Base-by-base conservation (phyloP, 1,140 invertebrate species). In the Lanistes nyassanus region DNA sequence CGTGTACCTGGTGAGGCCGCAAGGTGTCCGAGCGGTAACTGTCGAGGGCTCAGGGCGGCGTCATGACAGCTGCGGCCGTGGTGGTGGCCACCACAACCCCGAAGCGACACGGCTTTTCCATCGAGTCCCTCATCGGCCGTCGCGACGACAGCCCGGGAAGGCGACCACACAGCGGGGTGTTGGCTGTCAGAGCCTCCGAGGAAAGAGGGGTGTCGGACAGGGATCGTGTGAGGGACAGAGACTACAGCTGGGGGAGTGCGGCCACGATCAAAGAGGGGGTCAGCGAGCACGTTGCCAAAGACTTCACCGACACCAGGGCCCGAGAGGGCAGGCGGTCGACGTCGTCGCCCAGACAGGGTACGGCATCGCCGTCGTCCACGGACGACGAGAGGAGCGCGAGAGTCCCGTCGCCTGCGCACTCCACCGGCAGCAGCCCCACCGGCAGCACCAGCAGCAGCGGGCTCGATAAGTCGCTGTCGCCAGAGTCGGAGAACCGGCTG, bases 91-190 rank as follows among this genome's bases (percentile, higher is more conserved):
- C 53, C 2, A 26, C 74, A 26, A 71, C 51, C 34, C 75, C 77
- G 42, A 81, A 78, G 62, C 66, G 77, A 19, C 76, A 79, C 65
- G 76, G 80, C 4, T 81, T 81, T 67, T 81, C 80, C 29, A 81
- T 81, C 69, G 80, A 81, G 23, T 78, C 80, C 11, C 58, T 81
- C 16, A 78, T 81, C 37, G 80, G 80, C 19, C 70, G 64, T 0
- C n/a, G 58, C 16, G 80, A 79, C 19, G 62, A 68, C 53, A 60
- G 66, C 26, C 64, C 64, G 26, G 66, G 31, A 19, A 39, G 73
- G 21, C 47, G 73, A 39, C 65, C 53, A 31, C 19, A n/a, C 34
- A 53, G 53, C n/a, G 23, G 56, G 47, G 37, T 13, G 6, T 26
- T 74, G 19, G 26, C 5, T 34, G 13, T 69, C 13, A 65, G 60